Conservation (phyloP, 1,140 invertebrate species). For the Anthonomus grandis region DNA sequence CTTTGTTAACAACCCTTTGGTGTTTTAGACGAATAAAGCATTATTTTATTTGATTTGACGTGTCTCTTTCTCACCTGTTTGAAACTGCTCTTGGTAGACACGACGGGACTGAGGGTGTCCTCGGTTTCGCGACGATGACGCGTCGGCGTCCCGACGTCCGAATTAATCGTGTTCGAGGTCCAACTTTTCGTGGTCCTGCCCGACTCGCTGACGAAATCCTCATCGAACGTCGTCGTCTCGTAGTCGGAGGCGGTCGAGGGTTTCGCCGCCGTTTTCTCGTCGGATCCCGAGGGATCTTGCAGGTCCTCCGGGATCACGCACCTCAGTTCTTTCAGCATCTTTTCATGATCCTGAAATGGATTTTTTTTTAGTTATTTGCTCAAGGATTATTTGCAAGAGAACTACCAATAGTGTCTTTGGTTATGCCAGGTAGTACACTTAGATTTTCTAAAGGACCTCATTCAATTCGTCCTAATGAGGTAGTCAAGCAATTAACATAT, state of each 20-base stretch:
- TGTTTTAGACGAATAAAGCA: too few species aligned
- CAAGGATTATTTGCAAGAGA: too few species aligned
- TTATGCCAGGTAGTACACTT: too few species aligned
- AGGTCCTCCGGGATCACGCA: conserved; percentile 46
- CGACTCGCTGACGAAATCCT: conserved; percentile 15
- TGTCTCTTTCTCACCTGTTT: conserved; percentile 13
- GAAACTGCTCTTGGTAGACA: conserved; percentile 32
- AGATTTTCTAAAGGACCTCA: too few species aligned
- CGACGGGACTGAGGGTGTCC: conserved; percentile 36
- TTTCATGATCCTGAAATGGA: conserved; percentile 48
- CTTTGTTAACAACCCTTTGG: too few species aligned
- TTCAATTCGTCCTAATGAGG: too few species aligned
- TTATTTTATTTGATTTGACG: neutral
- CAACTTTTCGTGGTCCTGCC: conserved; percentile 43
- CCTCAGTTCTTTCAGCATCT: conserved; percentile 49
- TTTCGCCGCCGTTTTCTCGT: conserved; percentile 41
- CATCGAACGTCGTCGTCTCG: conserved; percentile 9
- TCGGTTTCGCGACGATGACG: conserved; percentile 50
- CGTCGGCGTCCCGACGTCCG: conserved; percentile 44
- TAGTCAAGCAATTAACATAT: neutral
- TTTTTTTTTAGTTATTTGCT: too few species aligned
- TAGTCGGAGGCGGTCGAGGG: conserved; percentile 20
- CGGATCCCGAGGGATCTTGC: too few species aligned
- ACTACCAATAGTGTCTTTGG: too few species aligned
- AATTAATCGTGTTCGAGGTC: conserved; percentile 44